phyloP scores from a whole-genome alignment of 2,113 vertebrate species.

The Xenus cinereus region DNA sequence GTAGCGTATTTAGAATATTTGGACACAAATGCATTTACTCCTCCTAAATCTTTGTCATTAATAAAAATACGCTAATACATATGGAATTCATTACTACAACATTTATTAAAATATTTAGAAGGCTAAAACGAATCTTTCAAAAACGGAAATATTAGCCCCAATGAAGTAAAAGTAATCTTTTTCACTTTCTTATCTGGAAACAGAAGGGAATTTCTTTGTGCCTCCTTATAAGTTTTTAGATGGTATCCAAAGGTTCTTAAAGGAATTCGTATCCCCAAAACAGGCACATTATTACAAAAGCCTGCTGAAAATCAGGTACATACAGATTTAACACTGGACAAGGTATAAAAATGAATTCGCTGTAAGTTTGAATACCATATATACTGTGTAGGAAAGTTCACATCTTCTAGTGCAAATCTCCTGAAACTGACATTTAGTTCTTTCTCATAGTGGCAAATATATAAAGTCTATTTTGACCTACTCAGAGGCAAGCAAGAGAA shows the following conservation, averaged over 20 bases:
- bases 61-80: background rate
- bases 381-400: background rate
- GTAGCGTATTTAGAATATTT: background rate
- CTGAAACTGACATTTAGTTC: background rate
- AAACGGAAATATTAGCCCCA: background rate
- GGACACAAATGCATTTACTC: background rate
- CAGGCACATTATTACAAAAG: background rate
- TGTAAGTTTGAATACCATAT: background rate
- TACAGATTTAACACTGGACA: background rate
- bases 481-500: background rate
- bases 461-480: background rate
- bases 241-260: background rate
- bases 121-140: background rate
- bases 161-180: background rate
- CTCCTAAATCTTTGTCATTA: background rate
- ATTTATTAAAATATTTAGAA: background rate
- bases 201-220: background rate
- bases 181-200: background rate
- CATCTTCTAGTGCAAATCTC: background rate
- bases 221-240: background rate
- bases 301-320: background rate
- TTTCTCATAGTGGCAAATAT: background rate
- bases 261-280: background rate
- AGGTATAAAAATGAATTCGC: background rate
- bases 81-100: background rate